These are phyloP conservation scores for Aplidium turbinatum DNA, from an alignment of 23 tunicate genomes.

Conservation along the genomic window DNA sequence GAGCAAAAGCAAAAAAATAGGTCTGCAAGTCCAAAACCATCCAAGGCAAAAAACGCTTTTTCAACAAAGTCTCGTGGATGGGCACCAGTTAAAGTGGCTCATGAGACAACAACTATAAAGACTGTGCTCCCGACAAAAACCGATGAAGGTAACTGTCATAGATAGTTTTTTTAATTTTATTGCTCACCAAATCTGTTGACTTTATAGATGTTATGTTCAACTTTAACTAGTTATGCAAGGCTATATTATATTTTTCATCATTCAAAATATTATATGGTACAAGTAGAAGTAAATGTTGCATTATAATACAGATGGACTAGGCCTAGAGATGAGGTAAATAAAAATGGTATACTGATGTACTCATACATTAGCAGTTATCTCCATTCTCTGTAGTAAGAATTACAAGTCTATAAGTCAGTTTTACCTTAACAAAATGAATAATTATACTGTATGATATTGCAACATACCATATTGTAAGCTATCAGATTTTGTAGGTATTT, in stretches of 20 bases:
- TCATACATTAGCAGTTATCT: too few relatives aligned
- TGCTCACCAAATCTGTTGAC: background rate
- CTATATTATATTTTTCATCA: background rate
- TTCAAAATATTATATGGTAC: too few relatives aligned
- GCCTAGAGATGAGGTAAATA: too few relatives aligned
- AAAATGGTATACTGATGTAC: too few relatives aligned
- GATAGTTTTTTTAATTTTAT: background rate
- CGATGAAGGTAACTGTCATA: too few relatives aligned
- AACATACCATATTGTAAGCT: background rate
- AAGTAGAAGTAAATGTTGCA: too few relatives aligned
- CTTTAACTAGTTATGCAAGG: background rate
- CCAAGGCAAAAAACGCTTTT: background rate
- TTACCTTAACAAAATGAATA: background rate
- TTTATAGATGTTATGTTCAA: background rate
- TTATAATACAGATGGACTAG: too few relatives aligned
- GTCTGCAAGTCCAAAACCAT: background rate
- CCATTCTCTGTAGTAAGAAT: too few relatives aligned
- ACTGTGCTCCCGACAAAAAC: background rate
- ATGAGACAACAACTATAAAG: slow-evolving; percentile 14
- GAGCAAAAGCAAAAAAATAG: background rate
- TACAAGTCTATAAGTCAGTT: background rate
- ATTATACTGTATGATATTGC: background rate
- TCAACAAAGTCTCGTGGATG: too few relatives aligned
- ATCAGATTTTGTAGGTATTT: background rate
- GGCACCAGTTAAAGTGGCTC: slow-evolving; percentile 10